Evolutionary conservation across 2,113 vertebrate species (phyloP), one percentile per base, ranked within the genome.

Genomic region (Macaca fascicularis): DNA sequence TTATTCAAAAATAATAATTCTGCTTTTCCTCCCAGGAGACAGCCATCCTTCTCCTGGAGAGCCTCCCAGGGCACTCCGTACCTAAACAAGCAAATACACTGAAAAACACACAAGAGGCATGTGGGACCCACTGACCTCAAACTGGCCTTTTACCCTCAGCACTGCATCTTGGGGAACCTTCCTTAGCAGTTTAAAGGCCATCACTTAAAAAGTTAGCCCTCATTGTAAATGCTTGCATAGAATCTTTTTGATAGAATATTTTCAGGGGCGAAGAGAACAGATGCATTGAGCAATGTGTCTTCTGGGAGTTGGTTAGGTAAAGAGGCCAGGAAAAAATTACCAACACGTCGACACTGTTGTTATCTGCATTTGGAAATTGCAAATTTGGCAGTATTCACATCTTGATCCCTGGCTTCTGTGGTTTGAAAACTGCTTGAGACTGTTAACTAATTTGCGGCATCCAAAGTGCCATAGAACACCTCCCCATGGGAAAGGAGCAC

Each of bases 331-430:
- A 75, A 30, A n/a, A 78, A 70, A 75, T 9, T 5, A 10, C 48
- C 20, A 13, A 8, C 2, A 2, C 2, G 1, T 45, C 22, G 25
- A 7, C 17, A 6, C 13, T 64, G 12, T 70, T 64, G 8, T n/a
- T 32, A 45, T 35, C 72, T 89, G 43, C 17, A 3, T 50, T 23
- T 67, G 84, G 67, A 92, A 83, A 83, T 48, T 35, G 40, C 20
- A 52, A 17, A 16, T 75, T 61, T 81, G 80, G n/a, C 87, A 70
- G 12, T 14, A 27, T 20, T 75, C 12, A 9, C 20, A 10, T 48
- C 3, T 32, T 2, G 7, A 38, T 52, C 19, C 50, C 25, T 9
- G 30, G 61, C 81, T 75, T 86, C 89, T 74, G 40, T 16, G 55
- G 12, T 89, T 40, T 32, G 48, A 64, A 82, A 69, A 52, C n/a